These are phyloP conservation scores for Alethe diademata DNA, from an alignment of 2,113 vertebrate species.

Conservation along the genomic window DNA sequence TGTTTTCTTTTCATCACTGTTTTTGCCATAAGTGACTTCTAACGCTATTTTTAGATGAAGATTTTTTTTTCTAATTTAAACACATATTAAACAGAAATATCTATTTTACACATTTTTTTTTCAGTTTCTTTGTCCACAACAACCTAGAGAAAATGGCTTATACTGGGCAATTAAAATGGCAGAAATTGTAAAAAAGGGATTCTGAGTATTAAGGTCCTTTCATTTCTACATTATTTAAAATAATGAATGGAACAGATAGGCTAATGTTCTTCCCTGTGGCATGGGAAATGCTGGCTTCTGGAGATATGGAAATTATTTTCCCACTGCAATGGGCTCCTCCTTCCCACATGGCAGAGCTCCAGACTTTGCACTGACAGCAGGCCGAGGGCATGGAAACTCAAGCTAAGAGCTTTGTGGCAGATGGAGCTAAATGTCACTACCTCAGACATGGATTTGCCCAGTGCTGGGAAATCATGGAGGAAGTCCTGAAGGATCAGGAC, in stretches of 20 bases:
- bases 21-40: background rate
- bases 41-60: background rate
- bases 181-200: background rate
- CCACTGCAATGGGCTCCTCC: background rate
- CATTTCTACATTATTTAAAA: background rate
- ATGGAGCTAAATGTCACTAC: background rate
- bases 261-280: background rate
- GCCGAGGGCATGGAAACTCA: background rate
- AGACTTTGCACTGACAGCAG: background rate
- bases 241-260: background rate
- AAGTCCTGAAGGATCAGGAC: background rate
- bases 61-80: background rate
- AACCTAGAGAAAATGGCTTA: background rate
- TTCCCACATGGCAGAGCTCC: constrained; percentile 7
- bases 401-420: background rate
- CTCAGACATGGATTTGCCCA: background rate
- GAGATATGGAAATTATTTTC: constrained; percentile 10
- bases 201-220: background rate
- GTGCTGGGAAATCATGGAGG: background rate
- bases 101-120: background rate
- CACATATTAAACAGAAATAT: background rate
- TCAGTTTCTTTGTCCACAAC: background rate
- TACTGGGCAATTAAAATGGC: background rate
- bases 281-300: constrained; percentile 17
- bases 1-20: background rate